These are phyloP conservation scores for Aphaenogaster floridana DNA, from an alignment of 1,140 invertebrate species.

Conservation along the genomic window DNA sequence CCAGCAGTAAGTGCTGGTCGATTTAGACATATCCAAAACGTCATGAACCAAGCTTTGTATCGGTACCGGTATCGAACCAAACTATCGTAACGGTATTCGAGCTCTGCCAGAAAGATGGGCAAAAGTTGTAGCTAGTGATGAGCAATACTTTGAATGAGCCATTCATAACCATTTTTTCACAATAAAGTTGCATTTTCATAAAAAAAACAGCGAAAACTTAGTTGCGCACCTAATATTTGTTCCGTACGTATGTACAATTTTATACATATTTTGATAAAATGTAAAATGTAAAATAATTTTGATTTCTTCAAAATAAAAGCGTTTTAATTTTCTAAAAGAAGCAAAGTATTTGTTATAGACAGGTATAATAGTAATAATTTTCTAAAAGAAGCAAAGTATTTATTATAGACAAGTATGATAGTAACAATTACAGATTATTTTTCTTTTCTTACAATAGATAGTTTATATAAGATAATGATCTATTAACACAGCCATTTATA, in stretches of 20 bases:
- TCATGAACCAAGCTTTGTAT: too few species aligned
- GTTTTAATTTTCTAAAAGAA: neutral
- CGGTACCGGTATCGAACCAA: too few species aligned
- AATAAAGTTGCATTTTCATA: too few species aligned
- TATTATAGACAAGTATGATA: neutral
- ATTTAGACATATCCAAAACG: too few species aligned
- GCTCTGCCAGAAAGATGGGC: too few species aligned
- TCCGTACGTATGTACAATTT: neutral
- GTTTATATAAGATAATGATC: neutral
- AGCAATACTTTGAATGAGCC: too few species aligned
- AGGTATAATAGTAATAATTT: neutral
- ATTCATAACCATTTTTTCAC: too few species aligned
- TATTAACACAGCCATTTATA: conserved; percentile 25
- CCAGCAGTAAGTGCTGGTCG: too few species aligned
- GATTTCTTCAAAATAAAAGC: neutral
- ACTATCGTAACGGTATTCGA: too few species aligned
- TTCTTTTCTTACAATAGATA: conserved; percentile 6
- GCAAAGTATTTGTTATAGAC: neutral
- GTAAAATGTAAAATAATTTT: neutral
- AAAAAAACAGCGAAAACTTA: too few species aligned
- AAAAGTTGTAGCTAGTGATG: too few species aligned
- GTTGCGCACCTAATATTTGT: too few species aligned
- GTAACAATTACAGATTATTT: neutral
- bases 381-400: neutral
- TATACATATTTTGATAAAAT: neutral